Conservation (phyloP, 2,888 invertebrate genomes). For the Barypeithes pellucidus region DNA sequence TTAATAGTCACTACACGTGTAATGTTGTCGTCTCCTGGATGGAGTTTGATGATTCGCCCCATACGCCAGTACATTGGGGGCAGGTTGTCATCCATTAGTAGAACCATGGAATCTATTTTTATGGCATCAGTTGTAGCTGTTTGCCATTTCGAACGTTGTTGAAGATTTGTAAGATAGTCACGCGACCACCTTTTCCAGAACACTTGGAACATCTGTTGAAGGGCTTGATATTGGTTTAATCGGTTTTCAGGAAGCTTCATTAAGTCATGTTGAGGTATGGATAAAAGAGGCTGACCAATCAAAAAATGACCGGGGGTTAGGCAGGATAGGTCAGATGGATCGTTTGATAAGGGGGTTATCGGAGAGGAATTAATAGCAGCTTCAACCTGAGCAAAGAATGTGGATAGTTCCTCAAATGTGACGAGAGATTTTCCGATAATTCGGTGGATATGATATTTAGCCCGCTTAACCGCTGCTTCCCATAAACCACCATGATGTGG, state of each 20-base stretch:
- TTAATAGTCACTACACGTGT: constrained; percentile 39
- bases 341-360: constrained; percentile 47
- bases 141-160: constrained; percentile 42
- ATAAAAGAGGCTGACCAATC: constrained; percentile 41
- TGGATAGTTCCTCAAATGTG: constrained; percentile 58
- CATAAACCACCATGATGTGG: constrained; percentile 61
- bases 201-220: constrained; percentile 45
- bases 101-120: constrained; percentile 35
- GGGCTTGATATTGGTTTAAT: constrained; percentile 31
- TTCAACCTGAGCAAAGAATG: constrained; percentile 47
- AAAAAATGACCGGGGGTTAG: constrained; percentile 55
- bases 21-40: constrained; percentile 48
- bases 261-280: constrained; percentile 41
- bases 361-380: constrained; percentile 53
- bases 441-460: constrained; percentile 59
- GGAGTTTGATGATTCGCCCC: constrained; percentile 42
- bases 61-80: constrained; percentile 45
- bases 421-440: constrained; percentile 54
- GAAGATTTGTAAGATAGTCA: constrained; percentile 44
- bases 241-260: constrained; percentile 33
- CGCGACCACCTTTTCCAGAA: constrained; percentile 50
- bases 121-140: not conserved
- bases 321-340: constrained; percentile 34
- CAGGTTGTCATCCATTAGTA: constrained; percentile 43
- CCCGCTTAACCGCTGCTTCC: constrained; percentile 59